Evolutionary conservation across 2,888 invertebrate genomes (phyloP).

Genomic region (Alloscopus bannaensis): DNA sequence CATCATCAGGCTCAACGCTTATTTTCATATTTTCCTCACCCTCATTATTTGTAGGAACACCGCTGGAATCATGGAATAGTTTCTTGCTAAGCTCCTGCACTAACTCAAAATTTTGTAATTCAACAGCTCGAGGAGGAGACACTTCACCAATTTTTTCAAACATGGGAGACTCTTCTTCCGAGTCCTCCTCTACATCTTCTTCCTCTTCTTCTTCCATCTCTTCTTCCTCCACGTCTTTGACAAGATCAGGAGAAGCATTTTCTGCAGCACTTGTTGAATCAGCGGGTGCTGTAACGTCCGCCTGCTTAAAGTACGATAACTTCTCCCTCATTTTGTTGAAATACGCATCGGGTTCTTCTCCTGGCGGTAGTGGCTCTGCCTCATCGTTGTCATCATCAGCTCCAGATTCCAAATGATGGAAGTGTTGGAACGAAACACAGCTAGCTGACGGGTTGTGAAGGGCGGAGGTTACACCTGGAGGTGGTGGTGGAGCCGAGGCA

Average conservation of each 20-base stretch:
- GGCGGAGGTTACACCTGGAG: too few relatives aligned
- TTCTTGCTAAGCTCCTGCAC: too few relatives aligned
- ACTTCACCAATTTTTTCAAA: slow-evolving; percentile 80
- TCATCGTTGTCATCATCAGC: not conserved
- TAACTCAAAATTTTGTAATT: slow-evolving; percentile 39
- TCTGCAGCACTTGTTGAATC: not conserved
- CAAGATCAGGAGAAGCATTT: slow-evolving; percentile 14
- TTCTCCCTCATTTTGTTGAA: slow-evolving; percentile 20
- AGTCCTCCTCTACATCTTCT: slow-evolving; percentile 78
- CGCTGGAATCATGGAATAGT: too few relatives aligned
- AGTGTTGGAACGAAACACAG: too few relatives aligned
- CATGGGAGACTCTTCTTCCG: slow-evolving; percentile 82
- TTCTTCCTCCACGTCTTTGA: slow-evolving; percentile 76
- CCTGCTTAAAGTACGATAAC: not conserved
- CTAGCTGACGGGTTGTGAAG: too few relatives aligned
- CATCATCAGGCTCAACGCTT: too few relatives aligned
- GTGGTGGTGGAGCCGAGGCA: slow-evolving; percentile 33
- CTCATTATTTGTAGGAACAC: too few relatives aligned
- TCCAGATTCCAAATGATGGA: not conserved
- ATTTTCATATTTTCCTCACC: too few relatives aligned
- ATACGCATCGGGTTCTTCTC: slow-evolving; percentile 55
- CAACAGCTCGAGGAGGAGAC: slow-evolving; percentile 68
- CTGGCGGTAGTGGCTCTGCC: slow-evolving; percentile 49
- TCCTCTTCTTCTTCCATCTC: slow-evolving; percentile 76
- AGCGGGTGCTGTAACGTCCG: slow-evolving; percentile 8